Base-by-base conservation (phyloP, 2,888 invertebrate genomes). In the Agonopterix arenella region DNA sequence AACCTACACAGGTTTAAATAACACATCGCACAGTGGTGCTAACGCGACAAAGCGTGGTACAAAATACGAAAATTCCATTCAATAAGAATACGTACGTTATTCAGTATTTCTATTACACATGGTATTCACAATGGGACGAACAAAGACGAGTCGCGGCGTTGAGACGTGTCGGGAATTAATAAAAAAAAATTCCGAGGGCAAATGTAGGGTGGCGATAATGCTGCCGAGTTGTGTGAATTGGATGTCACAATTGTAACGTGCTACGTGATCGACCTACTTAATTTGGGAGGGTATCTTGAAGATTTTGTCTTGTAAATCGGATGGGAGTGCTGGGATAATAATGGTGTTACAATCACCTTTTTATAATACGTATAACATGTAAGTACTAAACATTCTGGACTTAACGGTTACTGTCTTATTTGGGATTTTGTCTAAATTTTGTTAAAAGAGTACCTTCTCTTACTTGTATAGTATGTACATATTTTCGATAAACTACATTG, bases 111-210 rank as follows among this genome's bases (percentile, higher is more conserved):
- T 73, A 76, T 76, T 75, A 76, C 74, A 77, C 66, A 73, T 70
- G 67, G 64, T 70, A 74, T 76, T 76, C 73, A 85, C 83, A 83
- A 84, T 82, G 68, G 74, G 70, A 79, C 73, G 80, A 80, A 83
- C 80, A 85, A 84, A 83, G 78, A 70, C 54, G 60, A 61, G 59
- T 53, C 61, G 57, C 49, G 55, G 54, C 45, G 61, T 58, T 44
- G 59, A 69, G 69, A 86, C 88, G 88, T 84, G 85, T 68, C 55
- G 71, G 62, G 88, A 86, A 86, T 86, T 83, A 79, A 77, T 76
- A 78, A 79, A 79, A 80, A 80, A 83, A 80, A 69, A 45, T 42
- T 28, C 59, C 64, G 66, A 68, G 73, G 69, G 68, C 70, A 77
- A 77, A 75, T 67, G 68, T 71, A 67, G 78, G 78, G 80, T 69